Conservation (phyloP, 2,888 invertebrate genomes). For the Tricholauxania praeusta region DNA sequence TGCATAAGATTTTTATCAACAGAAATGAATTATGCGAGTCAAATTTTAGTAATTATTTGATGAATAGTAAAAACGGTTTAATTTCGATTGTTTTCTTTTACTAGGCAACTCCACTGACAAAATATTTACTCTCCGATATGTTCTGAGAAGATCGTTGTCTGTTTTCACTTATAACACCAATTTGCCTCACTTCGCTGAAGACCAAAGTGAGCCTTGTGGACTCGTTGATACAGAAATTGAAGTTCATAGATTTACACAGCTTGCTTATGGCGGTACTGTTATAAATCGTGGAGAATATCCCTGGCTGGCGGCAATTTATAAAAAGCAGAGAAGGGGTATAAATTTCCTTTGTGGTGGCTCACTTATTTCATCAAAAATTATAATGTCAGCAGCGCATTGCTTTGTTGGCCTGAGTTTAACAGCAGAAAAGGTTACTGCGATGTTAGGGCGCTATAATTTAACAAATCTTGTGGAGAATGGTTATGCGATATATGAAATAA, state of each 20-base stretch:
- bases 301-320: slow-evolving; percentile 74
- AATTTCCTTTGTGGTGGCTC: slow-evolving; percentile 63
- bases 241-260: slow-evolving; percentile 51
- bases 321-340: slow-evolving; percentile 62
- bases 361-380: slow-evolving; percentile 57
- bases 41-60: too few species aligned
- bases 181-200: too few species aligned
- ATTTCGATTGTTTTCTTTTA: too few species aligned
- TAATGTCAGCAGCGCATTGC: slow-evolving; percentile 68
- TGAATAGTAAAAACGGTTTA: too few species aligned
- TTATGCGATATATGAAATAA: slow-evolving; percentile 48
- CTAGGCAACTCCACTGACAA: too few species aligned
- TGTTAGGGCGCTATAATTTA: slow-evolving; percentile 67
- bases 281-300: slow-evolving; percentile 72
- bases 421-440: slow-evolving; percentile 55
- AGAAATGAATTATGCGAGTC: too few species aligned
- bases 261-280: slow-evolving; percentile 6
- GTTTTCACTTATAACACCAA: too few species aligned
- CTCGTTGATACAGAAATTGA: slow-evolving; percentile 37
- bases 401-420: slow-evolving; percentile 50
- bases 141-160: too few species aligned
- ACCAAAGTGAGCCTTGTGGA: slow-evolving; percentile 3
- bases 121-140: too few species aligned
- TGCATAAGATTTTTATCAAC: too few species aligned
- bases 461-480: slow-evolving; percentile 48